Evolutionary conservation across 2,888 invertebrate genomes (phyloP).

Genomic region (Agelastica alni): DNA sequence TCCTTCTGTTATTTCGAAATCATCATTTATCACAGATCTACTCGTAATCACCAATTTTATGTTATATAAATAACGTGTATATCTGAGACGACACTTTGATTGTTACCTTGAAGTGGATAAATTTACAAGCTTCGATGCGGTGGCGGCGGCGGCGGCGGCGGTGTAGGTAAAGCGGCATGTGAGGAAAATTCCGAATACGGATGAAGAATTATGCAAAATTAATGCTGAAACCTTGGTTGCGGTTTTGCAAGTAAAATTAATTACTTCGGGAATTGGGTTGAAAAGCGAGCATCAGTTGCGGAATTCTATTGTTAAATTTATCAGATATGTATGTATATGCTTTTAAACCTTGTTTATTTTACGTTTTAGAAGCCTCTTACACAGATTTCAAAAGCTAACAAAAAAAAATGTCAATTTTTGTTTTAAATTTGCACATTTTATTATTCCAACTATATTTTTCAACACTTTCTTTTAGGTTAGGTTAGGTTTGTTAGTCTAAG

Average conservation of each 20-base stretch:
- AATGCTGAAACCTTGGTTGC: constrained; percentile 27
- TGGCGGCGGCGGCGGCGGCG: constrained; percentile 1
- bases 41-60: constrained; percentile 47
- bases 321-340: constrained; percentile 12
- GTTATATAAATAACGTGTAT: constrained; percentile 35
- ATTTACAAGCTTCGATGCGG: constrained; percentile 20
- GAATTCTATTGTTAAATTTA: constrained; percentile 10
- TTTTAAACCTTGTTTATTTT: too few species aligned
- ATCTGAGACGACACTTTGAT: constrained; percentile 37
- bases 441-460: too few species aligned
- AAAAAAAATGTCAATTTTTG: too few species aligned
- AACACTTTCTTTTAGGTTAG: too few species aligned
- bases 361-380: too few species aligned
- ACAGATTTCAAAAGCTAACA: too few species aligned
- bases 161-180: too few species aligned
- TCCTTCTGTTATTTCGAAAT: constrained; percentile 49
- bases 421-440: too few species aligned
- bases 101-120: constrained; percentile 34
- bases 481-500: too few species aligned
- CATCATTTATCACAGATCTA: constrained; percentile 51
- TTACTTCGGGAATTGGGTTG: constrained; percentile 18
- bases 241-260: constrained; percentile 22
- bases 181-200: constrained; percentile 25
- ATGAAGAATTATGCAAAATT: constrained; percentile 33
- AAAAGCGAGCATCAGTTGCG: constrained; percentile 20